Base-by-base conservation (phyloP, 1,140 invertebrate genomes). In the Phenacoccus solenopsis region DNA sequence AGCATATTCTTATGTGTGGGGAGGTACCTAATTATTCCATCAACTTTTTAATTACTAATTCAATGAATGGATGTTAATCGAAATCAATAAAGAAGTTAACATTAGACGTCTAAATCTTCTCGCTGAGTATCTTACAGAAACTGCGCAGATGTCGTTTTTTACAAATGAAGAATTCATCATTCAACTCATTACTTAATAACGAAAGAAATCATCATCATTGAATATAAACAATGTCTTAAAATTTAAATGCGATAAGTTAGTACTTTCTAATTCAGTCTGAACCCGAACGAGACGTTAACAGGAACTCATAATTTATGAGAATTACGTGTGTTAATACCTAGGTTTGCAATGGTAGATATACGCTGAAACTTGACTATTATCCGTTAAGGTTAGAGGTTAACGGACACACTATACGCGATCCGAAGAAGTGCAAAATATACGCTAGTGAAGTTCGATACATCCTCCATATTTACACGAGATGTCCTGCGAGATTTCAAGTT, bases 281-380 rank as follows among this genome's bases (percentile, higher is more conserved):
- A 24, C 21, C 22, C 59, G 22, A 64, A 64, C 59, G 25, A 20
- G 59, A 10, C 22, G 59, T 64, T 64, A 64, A 64, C 59, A 64
- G 59, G 59, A 64, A 64, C 59, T 64, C 59, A 64, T 64, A 64
- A 64, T 64, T 64, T 64, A 64, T 64, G 59, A 64, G 59, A 64
- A 64, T 64, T 64, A 27, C 25, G 59, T 27, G 25, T 22, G 59
- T 64, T 64, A 64, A 64, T 64, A 64, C 25, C 59, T 22, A 27
- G 59, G 59, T 25, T 64, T 64, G 59, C 21, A 10, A 13, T 64
- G 20, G 9, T 25, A n/a, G n/a, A n/a, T n/a, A n/a, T n/a, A 20
- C 22, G 21, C 25, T 64, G 25, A 64, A 64, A 64, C 59, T 20
- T 25, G 59, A 64, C 59, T 64, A 64, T 64, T 64, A 64, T 64